Evolutionary conservation across 1,140 invertebrate genomes (phyloP).

Genomic region (Proctacanthus coquilletti): DNA sequence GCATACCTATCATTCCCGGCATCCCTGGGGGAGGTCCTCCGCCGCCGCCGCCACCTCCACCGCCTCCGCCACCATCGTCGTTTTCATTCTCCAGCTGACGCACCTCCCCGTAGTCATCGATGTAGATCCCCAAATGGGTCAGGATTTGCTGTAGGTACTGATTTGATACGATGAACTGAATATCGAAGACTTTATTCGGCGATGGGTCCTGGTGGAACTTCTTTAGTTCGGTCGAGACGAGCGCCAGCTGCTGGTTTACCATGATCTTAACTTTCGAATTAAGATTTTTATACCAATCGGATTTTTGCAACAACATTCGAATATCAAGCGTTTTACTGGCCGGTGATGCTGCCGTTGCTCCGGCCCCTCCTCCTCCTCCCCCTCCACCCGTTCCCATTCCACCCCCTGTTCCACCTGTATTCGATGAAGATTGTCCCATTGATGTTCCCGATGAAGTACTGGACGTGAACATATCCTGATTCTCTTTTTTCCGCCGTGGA

Average conservation of each 20-base stretch:
- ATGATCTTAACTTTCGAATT: conserved; percentile 50
- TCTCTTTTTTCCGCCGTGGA: conserved; percentile 9
- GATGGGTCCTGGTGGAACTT: conserved; percentile 36
- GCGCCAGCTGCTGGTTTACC: conserved; percentile 45
- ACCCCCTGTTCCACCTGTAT: no score
- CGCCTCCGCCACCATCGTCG: conserved; percentile 25
- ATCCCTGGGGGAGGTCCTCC: no score
- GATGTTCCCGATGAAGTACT: no score
- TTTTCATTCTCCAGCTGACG: conserved; percentile 30
- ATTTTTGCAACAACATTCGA: conserved; percentile 40
- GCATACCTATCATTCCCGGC: no score
- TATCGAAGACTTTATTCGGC: conserved; percentile 35
- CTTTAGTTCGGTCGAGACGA: conserved; percentile 40
- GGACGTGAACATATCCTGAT: no score
- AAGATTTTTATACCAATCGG: conserved; percentile 46
- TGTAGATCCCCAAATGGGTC: conserved; percentile 35
- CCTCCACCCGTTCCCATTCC: no score
- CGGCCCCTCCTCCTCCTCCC: neutral
- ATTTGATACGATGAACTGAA: conserved; percentile 34
- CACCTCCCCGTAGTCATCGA: conserved; percentile 38
- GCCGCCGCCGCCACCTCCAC: conserved; percentile 6
- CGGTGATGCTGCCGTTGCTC: conserved; percentile 1
- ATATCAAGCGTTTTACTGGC: conserved; percentile 25
- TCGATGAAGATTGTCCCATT: no score
- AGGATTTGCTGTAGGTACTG: conserved; percentile 36